Evolutionary conservation across 2,888 invertebrate species (phyloP).

Genomic region (Ectobius pallidus): DNA sequence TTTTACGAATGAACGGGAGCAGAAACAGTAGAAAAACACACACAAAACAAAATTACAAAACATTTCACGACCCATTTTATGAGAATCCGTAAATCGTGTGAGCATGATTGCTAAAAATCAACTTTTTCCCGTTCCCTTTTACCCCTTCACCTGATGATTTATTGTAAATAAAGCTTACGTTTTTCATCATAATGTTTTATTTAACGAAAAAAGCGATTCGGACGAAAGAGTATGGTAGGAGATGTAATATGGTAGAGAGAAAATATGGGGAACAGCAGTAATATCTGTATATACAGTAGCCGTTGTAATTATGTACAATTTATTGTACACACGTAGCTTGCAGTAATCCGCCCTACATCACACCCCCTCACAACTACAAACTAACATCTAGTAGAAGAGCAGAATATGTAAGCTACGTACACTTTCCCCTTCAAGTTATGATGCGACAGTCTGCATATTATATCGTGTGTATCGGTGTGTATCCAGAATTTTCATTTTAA

Average conservation of each 20-base stretch:
- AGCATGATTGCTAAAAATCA: slow-evolving; percentile 16
- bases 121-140: neutral
- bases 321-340: neutral
- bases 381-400: neutral
- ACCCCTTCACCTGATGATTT: slow-evolving; percentile 10
- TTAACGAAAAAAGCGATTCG: neutral
- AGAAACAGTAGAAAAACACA: no score
- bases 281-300: neutral
- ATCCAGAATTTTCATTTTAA: no score
- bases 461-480: no score
- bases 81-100: slow-evolving; percentile 26
- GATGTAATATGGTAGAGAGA: neutral
- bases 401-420: neutral
- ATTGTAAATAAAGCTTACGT: slow-evolving; percentile 24
- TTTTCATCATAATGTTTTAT: slow-evolving; percentile 21
- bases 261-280: neutral
- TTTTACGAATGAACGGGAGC: slow-evolving; percentile 24
- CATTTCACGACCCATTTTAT: slow-evolving; percentile 22
- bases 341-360: neutral
- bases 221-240: neutral
- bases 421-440: no score
- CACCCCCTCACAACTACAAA: neutral
- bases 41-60: slow-evolving; percentile 21
- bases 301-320: neutral
- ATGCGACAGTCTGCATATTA: no score